Conservation (phyloP, 2,888 invertebrate species). For the Xiphydria camelus region DNA sequence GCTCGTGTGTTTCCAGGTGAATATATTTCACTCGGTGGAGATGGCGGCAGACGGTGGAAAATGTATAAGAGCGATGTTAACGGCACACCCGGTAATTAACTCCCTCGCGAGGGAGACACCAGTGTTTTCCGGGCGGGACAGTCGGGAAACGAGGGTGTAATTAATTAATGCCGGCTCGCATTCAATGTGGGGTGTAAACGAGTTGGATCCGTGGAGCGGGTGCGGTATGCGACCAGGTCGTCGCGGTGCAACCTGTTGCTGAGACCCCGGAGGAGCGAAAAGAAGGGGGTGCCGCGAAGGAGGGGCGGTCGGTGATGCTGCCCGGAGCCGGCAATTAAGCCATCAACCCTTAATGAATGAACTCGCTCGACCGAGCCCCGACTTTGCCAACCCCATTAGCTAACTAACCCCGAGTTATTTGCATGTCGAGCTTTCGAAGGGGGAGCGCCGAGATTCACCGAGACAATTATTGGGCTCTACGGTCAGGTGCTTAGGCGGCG, state of each 20-base stretch:
- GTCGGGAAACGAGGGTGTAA: conserved; percentile 39
- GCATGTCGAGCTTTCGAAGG: conserved; percentile 47
- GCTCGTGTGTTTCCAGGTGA: too few species aligned
- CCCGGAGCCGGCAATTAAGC: conserved; percentile 56
- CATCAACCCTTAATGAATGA: conserved; percentile 58
- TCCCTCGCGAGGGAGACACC: conserved; percentile 4
- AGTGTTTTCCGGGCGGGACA: conserved; percentile 5
- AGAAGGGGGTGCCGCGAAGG: conserved; percentile 3
- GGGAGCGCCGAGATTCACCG: conserved; percentile 50
- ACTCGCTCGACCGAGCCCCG: conserved; percentile 41
- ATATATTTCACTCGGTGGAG: too few species aligned
- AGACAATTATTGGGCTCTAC: conserved; percentile 55
- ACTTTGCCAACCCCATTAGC: conserved; percentile 52
- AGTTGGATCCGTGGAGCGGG: conserved; percentile 39
- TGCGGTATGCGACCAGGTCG: conserved; percentile 27
- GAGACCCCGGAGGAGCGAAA: conserved; percentile 1
- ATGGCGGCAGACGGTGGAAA: too few species aligned
- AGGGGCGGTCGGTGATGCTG: conserved; percentile 40
- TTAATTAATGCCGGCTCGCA: conserved; percentile 45
- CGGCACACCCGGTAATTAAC: conserved; percentile 15
- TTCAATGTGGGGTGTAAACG: conserved; percentile 48
- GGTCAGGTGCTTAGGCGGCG: conserved; percentile 54
- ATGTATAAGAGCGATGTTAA: too few species aligned
- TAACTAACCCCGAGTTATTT: conserved; percentile 58
- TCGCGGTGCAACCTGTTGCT: conserved; percentile 10